Base-by-base conservation (phyloP, 1,140 invertebrate genomes). In the Uloborus diversus region DNA sequence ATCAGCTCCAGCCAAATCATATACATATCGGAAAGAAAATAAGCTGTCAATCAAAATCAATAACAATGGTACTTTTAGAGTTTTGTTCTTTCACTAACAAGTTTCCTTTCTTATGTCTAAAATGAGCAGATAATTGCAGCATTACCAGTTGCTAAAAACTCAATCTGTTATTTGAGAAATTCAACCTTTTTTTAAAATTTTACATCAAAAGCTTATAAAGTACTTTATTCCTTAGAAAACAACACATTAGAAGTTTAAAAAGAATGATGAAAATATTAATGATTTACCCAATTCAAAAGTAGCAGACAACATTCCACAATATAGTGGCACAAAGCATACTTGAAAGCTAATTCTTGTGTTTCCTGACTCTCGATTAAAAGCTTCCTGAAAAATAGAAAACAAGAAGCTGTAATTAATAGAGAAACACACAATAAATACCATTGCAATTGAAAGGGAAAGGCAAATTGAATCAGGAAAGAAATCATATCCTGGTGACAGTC, bases 251-350 rank as follows among this genome's bases (percentile, higher is more conserved):
- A 4, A 61, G n/a, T 20, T 28, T 14, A 27, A 37, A 35, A 14
- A 9, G 23, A 64, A 20, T 42, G 23, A 35, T 3, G 17, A 49
- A 47, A 28, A 4, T 13, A 17, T 49, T 23, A 68, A 51, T 42
- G 23, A 28, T 57, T 27, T 64, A 75, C 71, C 71, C 71, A 75
- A 33, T 75, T 23, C 20, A 75, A 25, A 53, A 75, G 64, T 20
- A 32, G n/a, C 20, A 13, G 30, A 11, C 71, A 64, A 51, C 57
- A 64, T 33, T 75, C 35, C 14, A 75, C 11, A 17, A 75, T 20
- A 17, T 23, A 64, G 7, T 64, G 37, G 17, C 64, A 57, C 23
- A 75, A 32, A 53, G 28, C 33, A 51, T 27, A 9, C 51, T 59
- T 42, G 51, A 75, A 64, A 33, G 30, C 14, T 23, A 42, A 59